These are phyloP conservation scores for Trogon melanurus DNA, from an alignment of 2,113 vertebrate species.

Conservation along the genomic window DNA sequence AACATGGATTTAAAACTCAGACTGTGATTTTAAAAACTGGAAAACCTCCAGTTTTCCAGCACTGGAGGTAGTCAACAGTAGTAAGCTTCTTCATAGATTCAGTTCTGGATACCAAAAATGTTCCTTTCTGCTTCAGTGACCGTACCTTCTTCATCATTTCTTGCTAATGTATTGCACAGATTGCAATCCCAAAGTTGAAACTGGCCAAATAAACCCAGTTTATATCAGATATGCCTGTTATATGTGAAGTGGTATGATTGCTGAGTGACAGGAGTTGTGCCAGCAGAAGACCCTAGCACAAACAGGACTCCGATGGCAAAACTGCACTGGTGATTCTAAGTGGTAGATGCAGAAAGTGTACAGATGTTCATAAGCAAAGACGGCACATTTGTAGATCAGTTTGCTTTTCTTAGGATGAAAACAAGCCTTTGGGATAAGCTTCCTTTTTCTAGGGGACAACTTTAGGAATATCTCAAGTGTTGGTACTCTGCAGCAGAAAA, in stretches of 20 bases:
- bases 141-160: neutral
- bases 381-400: neutral
- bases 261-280: neutral
- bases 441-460: neutral
- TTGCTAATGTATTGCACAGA: neutral
- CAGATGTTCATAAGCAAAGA: neutral
- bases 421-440: neutral
- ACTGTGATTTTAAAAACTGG: neutral
- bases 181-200: neutral
- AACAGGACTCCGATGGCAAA: neutral
- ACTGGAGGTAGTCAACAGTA: neutral
- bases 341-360: neutral
- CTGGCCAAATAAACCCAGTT: neutral
- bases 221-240: neutral
- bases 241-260: neutral
- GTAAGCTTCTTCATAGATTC: neutral
- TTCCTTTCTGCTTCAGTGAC: neutral
- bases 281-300: neutral
- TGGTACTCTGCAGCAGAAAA: neutral
- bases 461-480: neutral
- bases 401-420: neutral
- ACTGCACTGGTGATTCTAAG: neutral
- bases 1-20: neutral
- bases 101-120: neutral
- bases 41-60: neutral